Percentiles rank a stretch among this genome's conserved stretches.
phyloP scores from a whole-genome alignment of 1,140 invertebrate species.

The Drosophila neocordata region DNA sequence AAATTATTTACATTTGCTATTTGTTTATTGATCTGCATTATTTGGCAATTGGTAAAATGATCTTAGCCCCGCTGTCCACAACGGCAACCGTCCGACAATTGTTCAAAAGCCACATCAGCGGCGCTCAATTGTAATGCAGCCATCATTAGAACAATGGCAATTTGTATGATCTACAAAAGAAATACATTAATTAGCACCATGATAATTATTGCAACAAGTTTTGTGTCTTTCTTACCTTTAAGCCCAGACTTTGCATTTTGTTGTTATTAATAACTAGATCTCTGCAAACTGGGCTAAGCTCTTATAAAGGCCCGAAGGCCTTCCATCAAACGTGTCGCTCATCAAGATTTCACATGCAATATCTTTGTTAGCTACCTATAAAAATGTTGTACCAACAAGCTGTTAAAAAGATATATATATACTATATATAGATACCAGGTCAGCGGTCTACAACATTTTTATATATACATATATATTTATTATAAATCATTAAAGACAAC shows the following conservation, averaged over 20 bases:
- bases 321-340: conserved; percentile 49
- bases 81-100: conserved; percentile 46
- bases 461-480: not conserved
- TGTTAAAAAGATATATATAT: not conserved
- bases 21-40: conserved; percentile 63
- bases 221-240: conserved; percentile 49
- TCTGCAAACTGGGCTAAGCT: conserved; percentile 48
- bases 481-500: not conserved
- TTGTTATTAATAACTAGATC: conserved; percentile 29
- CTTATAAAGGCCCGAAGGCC: conserved; percentile 72
- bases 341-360: conserved; percentile 55
- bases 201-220: not conserved
- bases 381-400: conserved; percentile 62
- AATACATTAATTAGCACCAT: not conserved
- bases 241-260: conserved; percentile 57
- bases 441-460: not conserved
- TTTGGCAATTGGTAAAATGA: not conserved
- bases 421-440: too few relatives aligned
- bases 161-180: conserved; percentile 47
- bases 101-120: not conserved
- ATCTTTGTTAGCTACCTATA: conserved; percentile 16
- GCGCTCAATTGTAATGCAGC: conserved; percentile 37
- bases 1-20: conserved; percentile 55
- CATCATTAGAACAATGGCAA: conserved; percentile 51
- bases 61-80: conserved; percentile 57